Percentiles rank a stretch among this genome's conserved stretches.
Conservation (phyloP, 1,140 invertebrate genomes). For the Drosophila busckii region DNA sequence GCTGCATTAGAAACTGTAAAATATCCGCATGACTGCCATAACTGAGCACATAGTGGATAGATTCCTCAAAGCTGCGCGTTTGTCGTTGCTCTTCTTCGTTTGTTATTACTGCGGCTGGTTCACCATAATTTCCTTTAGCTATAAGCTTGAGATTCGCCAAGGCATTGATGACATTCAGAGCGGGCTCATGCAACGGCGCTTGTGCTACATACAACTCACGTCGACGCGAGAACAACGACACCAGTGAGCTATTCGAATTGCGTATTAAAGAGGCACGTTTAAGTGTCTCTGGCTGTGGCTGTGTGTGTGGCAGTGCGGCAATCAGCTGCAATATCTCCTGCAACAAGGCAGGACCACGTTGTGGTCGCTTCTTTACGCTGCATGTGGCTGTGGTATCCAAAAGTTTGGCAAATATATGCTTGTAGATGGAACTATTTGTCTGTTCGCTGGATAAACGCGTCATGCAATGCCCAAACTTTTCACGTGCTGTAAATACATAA, state of each 20-base stretch:
- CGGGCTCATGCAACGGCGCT: constrained; percentile 80
- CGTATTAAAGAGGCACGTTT: constrained; percentile 65
- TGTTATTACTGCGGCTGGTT: constrained; percentile 44
- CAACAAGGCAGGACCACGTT: constrained; percentile 82
- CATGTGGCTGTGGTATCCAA: not conserved
- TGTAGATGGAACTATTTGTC: constrained; percentile 52
- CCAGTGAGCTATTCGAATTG: constrained; percentile 62
- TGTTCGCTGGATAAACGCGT: constrained; percentile 77
- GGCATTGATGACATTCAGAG: constrained; percentile 81
- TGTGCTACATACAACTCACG: constrained; percentile 79
- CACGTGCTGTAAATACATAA: constrained; percentile 40
- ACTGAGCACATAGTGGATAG: constrained; percentile 85
- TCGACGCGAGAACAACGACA: constrained; percentile 54
- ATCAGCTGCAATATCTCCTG: constrained; percentile 85
- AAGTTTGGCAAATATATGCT: constrained; percentile 37
- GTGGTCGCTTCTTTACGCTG: constrained; percentile 47
- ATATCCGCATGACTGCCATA: constrained; percentile 85
- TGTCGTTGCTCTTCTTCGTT: constrained; percentile 76
- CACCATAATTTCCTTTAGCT: constrained; percentile 80
- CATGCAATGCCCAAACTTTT: constrained; percentile 79
- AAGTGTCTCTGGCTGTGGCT: constrained; percentile 60
- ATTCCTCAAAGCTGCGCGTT: constrained; percentile 84
- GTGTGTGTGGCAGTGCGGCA: constrained; percentile 80
- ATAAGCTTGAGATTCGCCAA: constrained; percentile 81
- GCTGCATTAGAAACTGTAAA: constrained; percentile 85